phyloP scores from a whole-genome alignment of 2,113 vertebrate species.

The Apeltes quadracus region DNA sequence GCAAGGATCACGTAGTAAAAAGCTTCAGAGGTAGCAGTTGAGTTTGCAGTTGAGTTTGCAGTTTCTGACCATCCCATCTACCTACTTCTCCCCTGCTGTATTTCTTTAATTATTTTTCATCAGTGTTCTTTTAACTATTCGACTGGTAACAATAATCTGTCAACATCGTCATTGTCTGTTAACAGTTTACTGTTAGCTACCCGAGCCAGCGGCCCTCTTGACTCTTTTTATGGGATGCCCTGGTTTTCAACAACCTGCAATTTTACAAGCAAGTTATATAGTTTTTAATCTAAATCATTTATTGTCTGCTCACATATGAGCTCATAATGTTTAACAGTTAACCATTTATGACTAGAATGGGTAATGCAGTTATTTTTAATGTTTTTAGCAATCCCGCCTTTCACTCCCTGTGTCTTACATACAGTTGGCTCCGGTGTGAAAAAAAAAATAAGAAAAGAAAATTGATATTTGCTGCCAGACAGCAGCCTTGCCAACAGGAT shows the following conservation, averaged over 20 bases:
- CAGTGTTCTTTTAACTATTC: neutral
- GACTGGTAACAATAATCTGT: neutral
- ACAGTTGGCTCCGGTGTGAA: slow-evolving; percentile 3
- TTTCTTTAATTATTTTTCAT: neutral
- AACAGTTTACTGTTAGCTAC: neutral
- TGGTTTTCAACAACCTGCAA: neutral
- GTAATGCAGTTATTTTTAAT: slow-evolving; percentile 9
- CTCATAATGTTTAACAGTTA: slow-evolving; percentile 25
- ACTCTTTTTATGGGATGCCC: neutral
- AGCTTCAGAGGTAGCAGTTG: too few species aligned
- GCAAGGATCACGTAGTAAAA: neutral
- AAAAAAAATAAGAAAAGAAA: slow-evolving; percentile 15
- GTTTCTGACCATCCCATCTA: too few species aligned
- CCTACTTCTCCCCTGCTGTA: neutral
- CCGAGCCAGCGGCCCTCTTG: neutral
- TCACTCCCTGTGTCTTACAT: neutral
- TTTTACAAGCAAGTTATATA: slow-evolving; percentile 16
- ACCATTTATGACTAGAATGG: neutral
- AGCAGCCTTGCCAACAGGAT: slow-evolving; percentile 25
- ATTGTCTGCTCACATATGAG: neutral
- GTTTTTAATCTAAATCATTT: slow-evolving; percentile 27
- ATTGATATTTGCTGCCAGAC: slow-evolving; percentile 24
- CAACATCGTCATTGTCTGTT: neutral
- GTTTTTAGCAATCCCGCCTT: neutral
- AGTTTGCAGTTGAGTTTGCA: too few species aligned